Base-by-base conservation (phyloP, 2,797 vertebrate genomes). In the Brachyrhaphis roseni region DNA sequence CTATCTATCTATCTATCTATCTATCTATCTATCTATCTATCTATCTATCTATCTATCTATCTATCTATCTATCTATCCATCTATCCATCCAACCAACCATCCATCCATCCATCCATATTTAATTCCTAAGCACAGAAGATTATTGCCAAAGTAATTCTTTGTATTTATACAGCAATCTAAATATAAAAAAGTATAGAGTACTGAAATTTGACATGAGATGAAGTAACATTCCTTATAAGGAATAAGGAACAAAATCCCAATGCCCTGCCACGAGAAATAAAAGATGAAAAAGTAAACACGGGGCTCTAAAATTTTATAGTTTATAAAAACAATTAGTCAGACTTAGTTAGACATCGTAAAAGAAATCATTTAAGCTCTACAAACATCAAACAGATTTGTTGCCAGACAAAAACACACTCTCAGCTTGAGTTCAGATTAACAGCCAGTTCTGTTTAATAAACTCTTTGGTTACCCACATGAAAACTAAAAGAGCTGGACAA, bases 401-500 rank as follows among this genome's bases (percentile, higher is more conserved):
- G 75, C 84, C 23, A 36, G 76, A 84, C 78, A 86, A 76, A 76
- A 53, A 70, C 80, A 68, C 78, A 76, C 84, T 66, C 83, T 91
- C 86, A 13, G 89, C 87, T 81, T 86, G 88, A 89, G 76, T 91
- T 88, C 93, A 89, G 86, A 89, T 94, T 93, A 92, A 93, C 89
- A 92, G 87, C 88, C 94, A 93, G 93, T 92, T 95, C 79, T 45
- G 91, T 94, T 76, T 80, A 71, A 45, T 93, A 88, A 95, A 94
- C 91, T 99, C 97, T 99, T 98, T 99, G 98, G 98, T 98, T 95
- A 96, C 95, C 94, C 92, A 96, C 95, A 93, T 47, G 77, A 96
- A 94, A 94, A 91, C 92, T 95, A 93, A 91, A 89, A 87, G 90
- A 89, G 91, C 82, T 88, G 15, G 81, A 87, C 75, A 84, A 71